Evolutionary conservation across 2,888 invertebrate species (phyloP), one percentile per base, ranked within the genome.

Genomic region (Perithous albicinctus): DNA sequence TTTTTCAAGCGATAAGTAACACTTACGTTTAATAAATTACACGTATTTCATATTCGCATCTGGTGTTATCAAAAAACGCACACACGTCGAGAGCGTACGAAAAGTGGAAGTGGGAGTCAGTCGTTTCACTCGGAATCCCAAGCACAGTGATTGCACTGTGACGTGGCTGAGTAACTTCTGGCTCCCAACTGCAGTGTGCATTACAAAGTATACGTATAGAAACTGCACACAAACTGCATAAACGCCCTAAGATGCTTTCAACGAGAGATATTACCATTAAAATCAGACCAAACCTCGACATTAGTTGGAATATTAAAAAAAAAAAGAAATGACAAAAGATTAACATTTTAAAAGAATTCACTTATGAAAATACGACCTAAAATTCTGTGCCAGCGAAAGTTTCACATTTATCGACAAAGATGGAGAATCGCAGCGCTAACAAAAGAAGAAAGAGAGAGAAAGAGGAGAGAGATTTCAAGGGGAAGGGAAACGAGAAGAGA

Each of bases 181-280:
- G n/a, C n/a, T n/a, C n/a, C n/a, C 15, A 15, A 3, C 20, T 1
- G 2, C 6, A 20, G 8, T 20, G 23, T 15, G 4, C 1, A 15
- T 2, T 6, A 29, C 5, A 59, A 15, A 26, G 29, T 1, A 59
- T 10, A 23, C 12, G 54, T 2, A 48, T 26, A 23, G 4, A n/a
- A n/a, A n/a, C n/a, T 59, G 56, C 78, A 32, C 23, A 54, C n/a
- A 26, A 12, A 23, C 23, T 2, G 10, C 8, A 78, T 61, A 84
- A 76, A 80, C 84, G 83, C 78, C 81, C 80, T 82, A 84, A 85
- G 83, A 85, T 84, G 81, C 84, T 84, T 86, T 85, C 84, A 82
- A 81, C 79, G 82, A 20, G 6, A 18, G n/a, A n/a, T 12, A 26
- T 41, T n/a, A 63, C 10, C 54, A 54, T 54, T 10, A 54, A 54